Evolutionary conservation across 2,888 invertebrate genomes (phyloP).

Genomic region (Oeneis ivallda): DNA sequence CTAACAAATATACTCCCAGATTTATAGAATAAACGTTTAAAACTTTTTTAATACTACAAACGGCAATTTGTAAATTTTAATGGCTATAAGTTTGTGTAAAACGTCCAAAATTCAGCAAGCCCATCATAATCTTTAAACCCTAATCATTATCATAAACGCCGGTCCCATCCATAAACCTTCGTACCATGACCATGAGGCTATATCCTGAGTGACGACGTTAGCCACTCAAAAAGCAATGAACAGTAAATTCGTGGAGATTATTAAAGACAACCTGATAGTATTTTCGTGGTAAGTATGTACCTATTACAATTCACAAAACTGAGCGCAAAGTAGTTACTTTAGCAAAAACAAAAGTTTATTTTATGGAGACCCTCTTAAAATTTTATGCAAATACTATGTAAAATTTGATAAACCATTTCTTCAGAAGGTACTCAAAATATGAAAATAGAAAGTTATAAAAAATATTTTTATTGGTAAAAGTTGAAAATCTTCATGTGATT

Average conservation of each 20-base stretch:
- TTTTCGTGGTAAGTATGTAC: neutral
- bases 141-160: conserved; percentile 25
- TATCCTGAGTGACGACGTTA: conserved; percentile 26
- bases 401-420: too few relatives aligned
- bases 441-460: too few relatives aligned
- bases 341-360: too few relatives aligned
- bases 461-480: too few relatives aligned
- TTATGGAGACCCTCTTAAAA: neutral
- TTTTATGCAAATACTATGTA: too few relatives aligned
- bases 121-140: conserved; percentile 7
- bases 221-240: conserved; percentile 12
- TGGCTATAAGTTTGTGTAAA: neutral
- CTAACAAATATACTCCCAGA: too few relatives aligned
- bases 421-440: too few relatives aligned
- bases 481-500: too few relatives aligned
- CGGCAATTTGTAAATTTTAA: neutral
- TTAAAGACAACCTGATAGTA: neutral
- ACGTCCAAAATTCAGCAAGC: conserved; percentile 3
- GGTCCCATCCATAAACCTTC: conserved; percentile 17
- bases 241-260: conserved; percentile 15
- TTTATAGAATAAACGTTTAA: too few relatives aligned
- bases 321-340: too few relatives aligned
- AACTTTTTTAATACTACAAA: too few relatives aligned
- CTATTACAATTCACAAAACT: too few relatives aligned
- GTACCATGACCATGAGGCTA: conserved; percentile 10